phyloP scores from a whole-genome alignment of 2,888 invertebrate species.

The Dicranocentrus wangi region DNA sequence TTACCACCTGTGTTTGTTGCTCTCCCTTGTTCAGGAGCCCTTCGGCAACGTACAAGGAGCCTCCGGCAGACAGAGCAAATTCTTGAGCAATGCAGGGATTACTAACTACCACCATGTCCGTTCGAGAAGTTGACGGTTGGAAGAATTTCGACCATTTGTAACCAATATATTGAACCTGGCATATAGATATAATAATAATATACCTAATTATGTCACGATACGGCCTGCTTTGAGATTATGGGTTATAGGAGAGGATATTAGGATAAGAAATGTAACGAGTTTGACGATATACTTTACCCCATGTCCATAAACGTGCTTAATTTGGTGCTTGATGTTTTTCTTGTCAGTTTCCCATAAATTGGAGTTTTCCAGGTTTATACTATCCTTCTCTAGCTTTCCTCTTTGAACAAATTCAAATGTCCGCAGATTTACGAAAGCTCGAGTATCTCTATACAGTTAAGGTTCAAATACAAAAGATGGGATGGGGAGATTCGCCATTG shows the following conservation, averaged over 20 bases:
- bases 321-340: neutral
- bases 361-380: conserved; percentile 24
- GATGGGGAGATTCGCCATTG: too few relatives aligned
- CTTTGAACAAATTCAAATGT: conserved; percentile 35
- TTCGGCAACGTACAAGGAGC: conserved; percentile 46
- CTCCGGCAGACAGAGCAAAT: conserved; percentile 56
- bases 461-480: too few relatives aligned
- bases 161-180: conserved; percentile 37
- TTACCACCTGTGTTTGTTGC: conserved; percentile 1
- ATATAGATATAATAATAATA: neutral
- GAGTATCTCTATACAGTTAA: conserved; percentile 29
- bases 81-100: conserved; percentile 62
- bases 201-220: too few relatives aligned
- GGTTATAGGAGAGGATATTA: too few relatives aligned
- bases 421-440: conserved; percentile 23
- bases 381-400: neutral
- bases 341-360: neutral
- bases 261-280: too few relatives aligned
- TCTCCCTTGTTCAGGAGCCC: conserved; percentile 24
- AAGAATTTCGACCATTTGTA: conserved; percentile 11
- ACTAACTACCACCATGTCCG: conserved; percentile 46
- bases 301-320: conserved; percentile 44
- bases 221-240: too few relatives aligned
- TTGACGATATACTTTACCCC: too few relatives aligned
- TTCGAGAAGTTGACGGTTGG: conserved; percentile 33